Conservation (phyloP, 2,797 vertebrate genomes). For the Girardinus metallicus region DNA sequence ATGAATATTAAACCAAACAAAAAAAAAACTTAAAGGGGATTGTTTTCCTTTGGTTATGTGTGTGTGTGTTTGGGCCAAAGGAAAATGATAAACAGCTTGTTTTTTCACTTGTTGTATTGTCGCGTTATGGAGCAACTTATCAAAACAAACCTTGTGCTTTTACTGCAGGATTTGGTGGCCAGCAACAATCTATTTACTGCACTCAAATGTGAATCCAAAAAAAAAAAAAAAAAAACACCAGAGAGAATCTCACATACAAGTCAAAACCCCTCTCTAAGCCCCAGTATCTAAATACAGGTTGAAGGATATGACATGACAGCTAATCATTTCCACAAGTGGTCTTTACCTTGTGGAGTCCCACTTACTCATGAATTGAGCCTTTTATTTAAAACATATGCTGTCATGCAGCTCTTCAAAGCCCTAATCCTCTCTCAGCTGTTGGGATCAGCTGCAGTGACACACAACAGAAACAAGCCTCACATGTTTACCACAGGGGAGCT, state of each 20-base stretch:
- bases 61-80: not conserved
- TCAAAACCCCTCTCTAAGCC: conserved; percentile 3
- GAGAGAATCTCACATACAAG: conserved; percentile 14
- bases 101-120: not conserved
- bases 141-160: not conserved
- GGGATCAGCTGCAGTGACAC: conserved; percentile 43
- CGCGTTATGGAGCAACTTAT: not conserved
- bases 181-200: not conserved
- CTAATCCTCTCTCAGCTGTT: conserved; percentile 57
- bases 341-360: conserved; percentile 50
- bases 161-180: not conserved
- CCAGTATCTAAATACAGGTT: conserved; percentile 47
- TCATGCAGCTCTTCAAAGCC: conserved; percentile 37
- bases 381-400: conserved; percentile 52
- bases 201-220: conserved; percentile 1
- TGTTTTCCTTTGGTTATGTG: not conserved
- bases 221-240: not conserved
- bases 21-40: not conserved
- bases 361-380: conserved; percentile 31
- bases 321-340: conserved; percentile 41
- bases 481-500: conserved; percentile 20
- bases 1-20: not conserved
- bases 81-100: not conserved
- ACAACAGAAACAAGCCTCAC: not conserved
- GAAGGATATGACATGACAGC: conserved; percentile 22